Evolutionary conservation across 2,113 vertebrate species (phyloP), one percentile per base, ranked within the genome.

Genomic region (Plectropomus leopardus): DNA sequence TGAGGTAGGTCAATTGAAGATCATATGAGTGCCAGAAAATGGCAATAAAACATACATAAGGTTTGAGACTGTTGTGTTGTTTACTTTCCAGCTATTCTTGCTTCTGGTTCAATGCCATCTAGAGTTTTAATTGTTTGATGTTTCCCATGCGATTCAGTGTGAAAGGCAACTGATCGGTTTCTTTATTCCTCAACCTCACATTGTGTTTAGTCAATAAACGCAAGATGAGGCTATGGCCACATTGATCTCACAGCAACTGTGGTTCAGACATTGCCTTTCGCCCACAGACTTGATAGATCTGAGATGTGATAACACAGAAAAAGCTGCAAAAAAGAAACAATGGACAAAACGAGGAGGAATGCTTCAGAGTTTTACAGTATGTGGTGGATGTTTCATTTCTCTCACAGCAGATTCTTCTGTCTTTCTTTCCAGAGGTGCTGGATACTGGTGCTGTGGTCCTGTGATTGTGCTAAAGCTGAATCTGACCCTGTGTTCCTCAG

Each of bases 341-440:
- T 34, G 44, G 28, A 48, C 40, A 42, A 67, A 78, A 73, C 42
- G 21, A 80, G 13, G 67, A 69, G 58, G 14, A 24, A 44, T 58
- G 55, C 26, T 57, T 76, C 71, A 79, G 51, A 59, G 15, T 80
- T 84, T 47, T 45, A 13, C 17, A 66, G 17, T 54, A 15, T 47
- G 60, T n/a, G 32, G 60, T 72, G 44, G 2, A 72, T 53, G 63
- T 50, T n/a, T 69, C 54, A 78, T 2, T 61, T 75, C 23, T 77
- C 53, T 82, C 26, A 76, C 63, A 80, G 59, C 40, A 15, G 26
- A 59, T 51, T 61, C 72, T 71, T 66, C 54, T 90, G 58, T 81
- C 13, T 87, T 23, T 90, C 64, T 79, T 82, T 88, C 82, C 71
- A 82, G 74, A 92, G 92, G 77, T 14, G 1, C 76, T 67, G 84